These are phyloP conservation scores for Coregonus suidteri DNA, from an alignment of 2,797 vertebrate species.

Conservation along the genomic window DNA sequence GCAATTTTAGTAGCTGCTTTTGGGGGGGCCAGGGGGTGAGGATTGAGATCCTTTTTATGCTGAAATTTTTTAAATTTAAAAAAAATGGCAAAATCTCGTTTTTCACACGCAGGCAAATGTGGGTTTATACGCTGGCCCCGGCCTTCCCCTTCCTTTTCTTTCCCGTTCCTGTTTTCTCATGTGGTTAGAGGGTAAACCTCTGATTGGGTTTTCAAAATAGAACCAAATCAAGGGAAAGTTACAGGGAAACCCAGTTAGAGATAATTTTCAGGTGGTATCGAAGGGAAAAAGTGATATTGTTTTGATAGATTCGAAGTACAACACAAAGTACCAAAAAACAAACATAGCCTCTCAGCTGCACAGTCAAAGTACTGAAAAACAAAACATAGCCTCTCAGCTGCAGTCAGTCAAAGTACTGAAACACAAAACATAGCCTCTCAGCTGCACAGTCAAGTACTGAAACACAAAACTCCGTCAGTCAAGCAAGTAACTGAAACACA, in stretches of 20 bases:
- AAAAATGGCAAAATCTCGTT: slow-evolving; percentile 73
- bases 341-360: too few species aligned
- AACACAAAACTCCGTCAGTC: too few species aligned
- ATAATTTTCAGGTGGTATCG: slow-evolving; percentile 59
- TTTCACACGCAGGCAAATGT: slow-evolving; percentile 75
- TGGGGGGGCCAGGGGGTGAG: slow-evolving; percentile 65
- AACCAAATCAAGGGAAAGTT: slow-evolving; percentile 45
- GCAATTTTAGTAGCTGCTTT: slow-evolving; percentile 79
- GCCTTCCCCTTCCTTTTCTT: too few species aligned
- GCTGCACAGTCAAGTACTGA: too few species aligned
- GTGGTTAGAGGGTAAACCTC: slow-evolving; percentile 68
- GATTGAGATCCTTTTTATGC: slow-evolving; percentile 80
- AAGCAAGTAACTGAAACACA: too few species aligned
- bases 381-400: too few species aligned
- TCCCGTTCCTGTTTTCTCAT: slow-evolving; percentile 67
- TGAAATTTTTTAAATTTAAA: slow-evolving; percentile 79
- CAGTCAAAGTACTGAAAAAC: too few species aligned
- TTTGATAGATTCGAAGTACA: too few species aligned
- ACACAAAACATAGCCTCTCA: too few species aligned
- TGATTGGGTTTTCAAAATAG: slow-evolving; percentile 71
- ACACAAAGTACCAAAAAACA: too few species aligned
- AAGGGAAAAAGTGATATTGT: too few species aligned
- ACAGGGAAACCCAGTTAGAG: slow-evolving; percentile 50
- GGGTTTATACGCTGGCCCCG: slow-evolving; percentile 65
- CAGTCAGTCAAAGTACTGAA: too few species aligned